Evolutionary conservation across 2,797 vertebrate genomes (phyloP), one percentile per base, ranked within the genome.

Genomic region (Petrocephalus sullivani): DNA sequence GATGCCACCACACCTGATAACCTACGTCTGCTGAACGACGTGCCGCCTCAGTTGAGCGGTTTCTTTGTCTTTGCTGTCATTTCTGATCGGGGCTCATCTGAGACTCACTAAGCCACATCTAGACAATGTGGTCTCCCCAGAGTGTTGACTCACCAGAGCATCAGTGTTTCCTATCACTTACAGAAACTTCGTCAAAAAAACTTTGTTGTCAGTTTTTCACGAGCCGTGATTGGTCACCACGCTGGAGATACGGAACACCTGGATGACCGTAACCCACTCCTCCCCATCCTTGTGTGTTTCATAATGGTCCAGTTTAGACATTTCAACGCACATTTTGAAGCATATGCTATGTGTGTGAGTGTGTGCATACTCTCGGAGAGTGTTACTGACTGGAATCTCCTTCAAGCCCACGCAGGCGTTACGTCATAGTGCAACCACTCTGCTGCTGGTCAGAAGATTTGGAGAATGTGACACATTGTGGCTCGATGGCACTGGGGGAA

Each of bases 141-240:
- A 33, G 10, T 54, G n/a, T 12, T 86, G 85, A 86, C 85, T 86
- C 85, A 86, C 54, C 21, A 14, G 33, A 60, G 56, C 85, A 58
- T 86, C 56, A 86, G 37, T 12, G 54, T 86, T 86, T 86, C 85
- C 85, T 60, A 60, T 86, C 37, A n/a, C 54, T 60, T 56, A 60
- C 28, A 86, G 54, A 86, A 86, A 86, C 33, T 28, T 28, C 1
- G 28, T 28, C 28, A 28, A 28, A 28, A 28, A 28, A 28, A 28
- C 28, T 0, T 28, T 56, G 12, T 58, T n/a, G 10, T 12, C 84
- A 10, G 84, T 56, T 21, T 51, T 51, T 41, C 41, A 16, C 5
- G 3, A 37, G 37, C 16, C 16, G 16, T 46, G 71, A 71, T 78
- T 46, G 41, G 37, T 78, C 71, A 78, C 16, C 19, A 3, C 28